phyloP scores from a whole-genome alignment of 2,113 vertebrate genomes.

The Calidris pugnax region DNA sequence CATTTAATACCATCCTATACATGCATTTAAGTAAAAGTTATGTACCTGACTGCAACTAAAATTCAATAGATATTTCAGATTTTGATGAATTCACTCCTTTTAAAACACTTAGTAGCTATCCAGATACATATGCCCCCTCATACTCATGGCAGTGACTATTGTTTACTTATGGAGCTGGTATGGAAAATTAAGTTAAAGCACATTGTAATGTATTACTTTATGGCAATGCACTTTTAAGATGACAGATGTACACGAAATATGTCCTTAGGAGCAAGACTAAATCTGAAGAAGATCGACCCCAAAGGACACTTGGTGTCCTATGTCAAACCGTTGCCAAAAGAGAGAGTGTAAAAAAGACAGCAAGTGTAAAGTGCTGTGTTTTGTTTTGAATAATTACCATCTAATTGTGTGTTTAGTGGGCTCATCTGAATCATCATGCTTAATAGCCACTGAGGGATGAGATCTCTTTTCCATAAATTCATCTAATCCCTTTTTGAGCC shows the following conservation, averaged over 20 bases:
- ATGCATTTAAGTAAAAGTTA: background rate
- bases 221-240: background rate
- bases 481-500: background rate
- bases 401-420: background rate
- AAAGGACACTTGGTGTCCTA: background rate
- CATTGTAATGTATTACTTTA: background rate
- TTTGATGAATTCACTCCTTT: background rate
- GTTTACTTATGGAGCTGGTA: background rate
- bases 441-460: background rate
- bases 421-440: background rate
- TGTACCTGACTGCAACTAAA: background rate
- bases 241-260: background rate
- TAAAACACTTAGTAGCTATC: background rate
- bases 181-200: background rate
- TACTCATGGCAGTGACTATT: background rate
- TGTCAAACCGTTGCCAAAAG: background rate
- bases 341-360: background rate
- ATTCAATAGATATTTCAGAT: background rate
- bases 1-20: background rate
- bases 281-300: background rate
- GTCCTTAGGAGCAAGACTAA: background rate
- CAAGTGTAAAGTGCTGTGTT: background rate
- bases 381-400: background rate
- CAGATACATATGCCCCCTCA: background rate
- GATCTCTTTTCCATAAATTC: background rate